Evolutionary conservation across 2,888 invertebrate genomes (phyloP).

Genomic region (Plagodis pulveraria): DNA sequence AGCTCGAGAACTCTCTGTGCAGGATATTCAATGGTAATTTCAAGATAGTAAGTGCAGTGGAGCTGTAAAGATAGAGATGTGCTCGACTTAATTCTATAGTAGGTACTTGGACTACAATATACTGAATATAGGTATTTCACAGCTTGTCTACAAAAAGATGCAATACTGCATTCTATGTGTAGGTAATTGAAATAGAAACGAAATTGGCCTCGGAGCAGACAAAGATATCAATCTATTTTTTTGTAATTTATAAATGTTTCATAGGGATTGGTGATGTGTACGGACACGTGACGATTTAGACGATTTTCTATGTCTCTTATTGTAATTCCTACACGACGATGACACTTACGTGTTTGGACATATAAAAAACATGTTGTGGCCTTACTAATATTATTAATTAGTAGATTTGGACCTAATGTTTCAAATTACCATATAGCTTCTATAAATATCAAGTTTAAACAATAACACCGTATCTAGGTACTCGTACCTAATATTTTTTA

Average conservation of each 20-base stretch:
- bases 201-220: slow-evolving; percentile 39
- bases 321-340: background rate
- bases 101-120: slow-evolving; percentile 8
- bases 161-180: too few relatives aligned
- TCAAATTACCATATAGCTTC: too few relatives aligned
- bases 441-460: too few relatives aligned
- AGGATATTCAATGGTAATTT: slow-evolving; percentile 40
- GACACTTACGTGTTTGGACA: background rate
- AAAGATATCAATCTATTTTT: slow-evolving; percentile 51
- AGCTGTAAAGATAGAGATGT: slow-evolving; percentile 18
- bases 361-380: background rate
- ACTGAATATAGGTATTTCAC: slow-evolving; percentile 6
- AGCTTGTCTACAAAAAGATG: too few relatives aligned
- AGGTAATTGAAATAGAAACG: slow-evolving; percentile 33
- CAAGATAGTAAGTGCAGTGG: slow-evolving; percentile 11
- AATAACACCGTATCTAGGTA: too few relatives aligned
- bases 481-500: too few relatives aligned
- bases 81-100: slow-evolving; percentile 7
- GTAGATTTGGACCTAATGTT: too few relatives aligned
- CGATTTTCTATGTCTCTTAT: background rate
- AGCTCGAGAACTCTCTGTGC: slow-evolving; percentile 55
- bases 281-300: slow-evolving; percentile 11
- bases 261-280: slow-evolving; percentile 26
- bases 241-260: slow-evolving; percentile 45
- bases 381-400: too few relatives aligned